These are phyloP conservation scores for Betta splendens DNA, from an alignment of 2,797 vertebrate genomes.

Conservation along the genomic window DNA sequence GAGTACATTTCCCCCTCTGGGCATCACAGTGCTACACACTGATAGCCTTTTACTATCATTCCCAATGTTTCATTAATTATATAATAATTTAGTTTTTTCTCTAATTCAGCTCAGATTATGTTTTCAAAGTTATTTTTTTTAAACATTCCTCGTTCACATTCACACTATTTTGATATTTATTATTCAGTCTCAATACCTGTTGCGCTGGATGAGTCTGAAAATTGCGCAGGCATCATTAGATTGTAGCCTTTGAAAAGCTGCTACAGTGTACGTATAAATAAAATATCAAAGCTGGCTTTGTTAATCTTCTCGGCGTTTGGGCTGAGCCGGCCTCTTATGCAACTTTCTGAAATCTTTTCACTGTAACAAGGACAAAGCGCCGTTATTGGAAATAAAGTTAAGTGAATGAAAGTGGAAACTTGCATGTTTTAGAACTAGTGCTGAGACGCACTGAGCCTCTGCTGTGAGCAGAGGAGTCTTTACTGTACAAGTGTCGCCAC, in stretches of 20 bases:
- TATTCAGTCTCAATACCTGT: neutral
- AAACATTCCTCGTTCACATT: constrained; percentile 6
- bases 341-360: constrained; percentile 2
- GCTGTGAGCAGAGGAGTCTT: constrained; percentile 36
- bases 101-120: neutral
- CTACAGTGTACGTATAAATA: constrained; percentile 32
- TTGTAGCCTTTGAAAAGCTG: constrained; percentile 19
- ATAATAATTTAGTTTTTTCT: constrained; percentile 3
- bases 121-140: constrained; percentile 8
- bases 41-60: constrained; percentile 31
- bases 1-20: constrained; percentile 35
- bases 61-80: constrained; percentile 44
- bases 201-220: constrained; percentile 4
- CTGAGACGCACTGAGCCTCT: constrained; percentile 28
- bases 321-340: constrained; percentile 3
- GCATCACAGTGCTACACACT: constrained; percentile 38
- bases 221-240: constrained; percentile 25
- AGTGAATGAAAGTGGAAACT: constrained; percentile 10
- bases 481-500: constrained; percentile 37
- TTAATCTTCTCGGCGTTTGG: constrained; percentile 9
- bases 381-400: constrained; percentile 18
- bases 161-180: neutral
- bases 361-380: constrained; percentile 8
- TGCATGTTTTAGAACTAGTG: constrained; percentile 3
- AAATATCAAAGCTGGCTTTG: constrained; percentile 43